Conservation (phyloP, 1,140 invertebrate genomes). For the Gerris buenoi region DNA sequence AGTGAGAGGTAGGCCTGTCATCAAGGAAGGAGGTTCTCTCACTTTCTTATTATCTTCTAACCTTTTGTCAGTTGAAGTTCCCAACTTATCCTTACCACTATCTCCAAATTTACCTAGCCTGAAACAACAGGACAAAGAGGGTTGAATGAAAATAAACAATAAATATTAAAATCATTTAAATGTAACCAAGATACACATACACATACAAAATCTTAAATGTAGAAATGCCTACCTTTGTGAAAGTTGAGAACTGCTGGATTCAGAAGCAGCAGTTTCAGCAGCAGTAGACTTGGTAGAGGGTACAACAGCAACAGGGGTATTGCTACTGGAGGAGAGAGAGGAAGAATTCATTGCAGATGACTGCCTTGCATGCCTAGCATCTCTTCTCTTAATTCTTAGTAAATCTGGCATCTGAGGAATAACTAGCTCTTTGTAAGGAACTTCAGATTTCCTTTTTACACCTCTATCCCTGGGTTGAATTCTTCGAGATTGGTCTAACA, state of each 20-base stretch:
- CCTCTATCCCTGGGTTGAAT: constrained; percentile 3
- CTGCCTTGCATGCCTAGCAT: neutral
- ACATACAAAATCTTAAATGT: too few species aligned
- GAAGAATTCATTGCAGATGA: neutral
- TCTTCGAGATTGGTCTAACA: neutral
- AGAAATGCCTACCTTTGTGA: neutral
- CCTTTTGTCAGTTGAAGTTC: neutral
- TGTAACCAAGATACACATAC: too few species aligned
- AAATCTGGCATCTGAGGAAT: constrained; percentile 12
- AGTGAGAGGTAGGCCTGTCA: neutral
- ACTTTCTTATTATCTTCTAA: neutral
- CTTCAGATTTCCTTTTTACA: constrained; percentile 4
- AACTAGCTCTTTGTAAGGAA: constrained; percentile 14
- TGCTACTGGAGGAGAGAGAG: neutral
- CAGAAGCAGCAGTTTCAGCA: neutral
- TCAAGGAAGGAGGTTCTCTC: neutral
- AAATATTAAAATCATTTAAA: too few species aligned
- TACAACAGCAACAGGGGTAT: neutral
- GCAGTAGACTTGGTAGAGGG: neutral
- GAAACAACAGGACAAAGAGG: neutral
- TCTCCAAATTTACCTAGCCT: neutral
- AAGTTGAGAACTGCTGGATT: neutral
- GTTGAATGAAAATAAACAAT: too few species aligned
- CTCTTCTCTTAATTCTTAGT: constrained; percentile 11
- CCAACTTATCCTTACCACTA: neutral